These are phyloP conservation scores for Aleiodes sp. DNA, from an alignment of 1,140 invertebrate species.

Conservation along the genomic window DNA sequence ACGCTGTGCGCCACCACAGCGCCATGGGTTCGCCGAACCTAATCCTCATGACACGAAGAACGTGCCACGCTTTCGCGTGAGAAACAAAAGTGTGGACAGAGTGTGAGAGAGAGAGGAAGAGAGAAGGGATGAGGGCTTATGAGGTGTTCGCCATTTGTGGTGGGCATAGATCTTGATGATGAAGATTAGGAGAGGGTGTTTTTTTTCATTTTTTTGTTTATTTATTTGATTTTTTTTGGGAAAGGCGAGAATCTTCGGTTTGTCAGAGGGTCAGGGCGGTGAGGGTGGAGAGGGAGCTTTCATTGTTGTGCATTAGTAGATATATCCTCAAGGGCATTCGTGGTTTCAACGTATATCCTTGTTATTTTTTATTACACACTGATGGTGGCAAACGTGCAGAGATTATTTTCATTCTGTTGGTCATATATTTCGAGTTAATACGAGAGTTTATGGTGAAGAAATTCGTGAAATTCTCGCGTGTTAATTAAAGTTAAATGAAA, in stretches of 20 bases:
- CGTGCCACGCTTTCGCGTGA: constrained; percentile 27
- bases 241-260: constrained; percentile 20
- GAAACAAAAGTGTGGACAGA: constrained; percentile 30
- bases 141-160: background rate
- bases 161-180: constrained; percentile 47
- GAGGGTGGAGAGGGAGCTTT: constrained; percentile 50
- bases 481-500: too few species aligned
- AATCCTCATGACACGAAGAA: constrained; percentile 24
- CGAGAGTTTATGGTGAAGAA: too few species aligned
- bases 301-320: constrained; percentile 54
- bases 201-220: constrained; percentile 20
- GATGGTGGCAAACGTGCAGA: background rate
- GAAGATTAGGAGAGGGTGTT: constrained; percentile 32
- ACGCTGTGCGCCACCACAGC: background rate
- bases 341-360: constrained; percentile 54
- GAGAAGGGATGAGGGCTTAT: background rate
- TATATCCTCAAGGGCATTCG: constrained; percentile 52
- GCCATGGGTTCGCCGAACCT: constrained; percentile 14
- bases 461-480: too few species aligned
- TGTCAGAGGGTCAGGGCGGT: constrained; percentile 36
- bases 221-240: constrained; percentile 35
- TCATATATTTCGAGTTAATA: too few species aligned
- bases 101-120: background rate
- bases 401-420: background rate
- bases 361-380: constrained; percentile 58